These are phyloP conservation scores for Drosophila melanica DNA, from an alignment of 1,140 invertebrate species.

Conservation along the genomic window DNA sequence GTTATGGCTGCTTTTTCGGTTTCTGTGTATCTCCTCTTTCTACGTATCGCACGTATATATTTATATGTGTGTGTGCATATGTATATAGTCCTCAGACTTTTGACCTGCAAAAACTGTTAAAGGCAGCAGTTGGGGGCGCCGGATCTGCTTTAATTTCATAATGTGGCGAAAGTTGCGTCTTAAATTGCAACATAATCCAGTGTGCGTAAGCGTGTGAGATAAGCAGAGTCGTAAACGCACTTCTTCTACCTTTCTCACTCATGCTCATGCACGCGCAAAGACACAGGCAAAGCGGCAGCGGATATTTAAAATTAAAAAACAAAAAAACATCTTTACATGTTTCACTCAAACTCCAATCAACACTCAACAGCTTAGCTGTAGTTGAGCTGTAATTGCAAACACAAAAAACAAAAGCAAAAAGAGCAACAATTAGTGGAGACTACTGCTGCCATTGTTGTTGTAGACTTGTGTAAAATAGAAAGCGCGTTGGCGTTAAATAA, in stretches of 20 bases:
- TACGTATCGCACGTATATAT: slow-evolving; percentile 1
- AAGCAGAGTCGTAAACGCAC: slow-evolving; percentile 14
- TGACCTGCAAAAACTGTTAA: slow-evolving; percentile 68
- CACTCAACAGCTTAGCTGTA: slow-evolving; percentile 22
- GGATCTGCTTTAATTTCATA: slow-evolving; percentile 67
- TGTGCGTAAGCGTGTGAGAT: neutral
- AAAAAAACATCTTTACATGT: slow-evolving; percentile 64
- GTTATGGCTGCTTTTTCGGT: slow-evolving; percentile 49
- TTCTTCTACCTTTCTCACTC: neutral
- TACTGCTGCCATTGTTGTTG: slow-evolving; percentile 28
- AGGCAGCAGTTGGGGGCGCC: slow-evolving; percentile 40
- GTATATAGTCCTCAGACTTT: slow-evolving; percentile 54
- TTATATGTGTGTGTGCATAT: neutral
- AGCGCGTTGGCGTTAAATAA: slow-evolving; percentile 50
- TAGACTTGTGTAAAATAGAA: slow-evolving; percentile 45
- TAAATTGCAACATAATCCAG: slow-evolving; percentile 56
- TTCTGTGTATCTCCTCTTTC: slow-evolving; percentile 55
- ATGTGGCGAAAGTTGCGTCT: slow-evolving; percentile 73
- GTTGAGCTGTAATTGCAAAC: slow-evolving; percentile 56
- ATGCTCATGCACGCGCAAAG: slow-evolving; percentile 4
- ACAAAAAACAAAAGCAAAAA: slow-evolving; percentile 34
- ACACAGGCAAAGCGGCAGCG: slow-evolving; percentile 54
- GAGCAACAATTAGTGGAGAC: slow-evolving; percentile 43
- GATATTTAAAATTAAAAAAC: slow-evolving; percentile 72
- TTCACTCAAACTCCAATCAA: slow-evolving; percentile 47